Evolutionary conservation across 2,797 vertebrate species (phyloP), one percentile per base, ranked within the genome.

Genomic region (Acanthiza pusilla): DNA sequence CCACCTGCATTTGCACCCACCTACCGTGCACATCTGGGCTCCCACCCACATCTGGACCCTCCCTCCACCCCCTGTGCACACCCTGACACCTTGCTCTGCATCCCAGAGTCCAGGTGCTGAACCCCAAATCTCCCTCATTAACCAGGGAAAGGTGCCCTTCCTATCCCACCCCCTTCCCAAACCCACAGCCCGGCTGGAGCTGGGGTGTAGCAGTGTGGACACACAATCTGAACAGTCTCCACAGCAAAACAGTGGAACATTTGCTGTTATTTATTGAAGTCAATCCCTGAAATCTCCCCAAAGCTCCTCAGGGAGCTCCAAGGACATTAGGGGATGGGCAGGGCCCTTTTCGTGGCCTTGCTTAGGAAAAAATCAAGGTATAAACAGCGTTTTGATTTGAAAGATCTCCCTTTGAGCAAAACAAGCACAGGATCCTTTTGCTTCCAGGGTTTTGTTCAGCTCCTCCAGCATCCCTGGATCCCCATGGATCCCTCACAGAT

Each of bases 301-400:
- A 8, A 42, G 4, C 62, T 67, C 27, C 45, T 36, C 53, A 13
- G 18, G 25, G 45, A 74, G 4, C 40, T 45, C 32, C 20, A 48
- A 36, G 63, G 72, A 75, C 32, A 7, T 18, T 4, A 7, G 7
- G 9, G 20, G 45, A 55, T 0, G 0, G 3, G 5, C 23, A 65
- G 13, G 42, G 55, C 15, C 16, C 10, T 86, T 86, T 60, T 0
- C 6, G 18, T 5, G 7, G 19, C 53, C 63, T 88, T n/a, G 21
- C 55, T 62, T 47, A 5, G 58, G 18, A 65, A 82, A 65, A 82
- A 67, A 78, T 18, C 38, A 55, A 53, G 21, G 16, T 48, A 45
- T 4, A 1, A 61, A 43, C 19, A 32, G 2, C 9, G 11, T 12
- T 81, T 57, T 67, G 38, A 5, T n/a, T 53, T 86, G 34, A 17